Evolutionary conservation across 2,888 invertebrate species (phyloP), one percentile per base, ranked within the genome.

Genomic region (Nephrotoma appendiculata): DNA sequence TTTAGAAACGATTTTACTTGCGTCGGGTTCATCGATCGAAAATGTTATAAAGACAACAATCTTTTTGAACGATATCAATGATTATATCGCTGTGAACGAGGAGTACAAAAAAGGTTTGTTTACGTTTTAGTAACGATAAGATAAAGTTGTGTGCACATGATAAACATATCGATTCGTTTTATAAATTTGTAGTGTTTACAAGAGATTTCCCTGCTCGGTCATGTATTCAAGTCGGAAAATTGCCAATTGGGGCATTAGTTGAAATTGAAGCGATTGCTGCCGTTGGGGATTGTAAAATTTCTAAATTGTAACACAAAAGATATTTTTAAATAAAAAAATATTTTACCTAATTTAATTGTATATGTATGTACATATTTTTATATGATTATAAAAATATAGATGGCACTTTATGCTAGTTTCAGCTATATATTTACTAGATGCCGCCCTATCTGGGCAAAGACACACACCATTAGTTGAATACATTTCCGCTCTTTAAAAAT

Each of bases 1-100:
- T 91, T 93, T 98, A 90, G 95, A 95, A 87, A 93, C 94, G 87
- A 93, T 97, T 87, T 92, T 98, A 48, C 94, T 94, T 89, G 96
- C 95, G 0, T 95, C 95, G 88, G 94, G 96, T 88, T 94, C 95
- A 1, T 93, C 94, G 43, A 93, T 94, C 87, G 94, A 94, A 86
- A 95, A 95, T 87, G 97, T 98, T 88, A 93, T 98, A n/a, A 98
- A 98, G 92, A 95, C 95, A 41, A 98, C 97, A 0, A 94, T 98
- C 52, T 93, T 98, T 87, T 92, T 98, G 5, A 94, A 94, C 87
- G 95, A 96, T 90, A 95, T 98, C 86, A 94, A 95, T 87, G 96
- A 98, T 91, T 98, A 96, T 91, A 93, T 93, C 84, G 93, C 92
- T 5, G 95, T 98, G 86, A 98, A 98, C 91, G 94, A 95, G 89